Evolutionary conservation across 2,888 invertebrate genomes (phyloP).

Genomic region (Drosophila kambysellisi): DNA sequence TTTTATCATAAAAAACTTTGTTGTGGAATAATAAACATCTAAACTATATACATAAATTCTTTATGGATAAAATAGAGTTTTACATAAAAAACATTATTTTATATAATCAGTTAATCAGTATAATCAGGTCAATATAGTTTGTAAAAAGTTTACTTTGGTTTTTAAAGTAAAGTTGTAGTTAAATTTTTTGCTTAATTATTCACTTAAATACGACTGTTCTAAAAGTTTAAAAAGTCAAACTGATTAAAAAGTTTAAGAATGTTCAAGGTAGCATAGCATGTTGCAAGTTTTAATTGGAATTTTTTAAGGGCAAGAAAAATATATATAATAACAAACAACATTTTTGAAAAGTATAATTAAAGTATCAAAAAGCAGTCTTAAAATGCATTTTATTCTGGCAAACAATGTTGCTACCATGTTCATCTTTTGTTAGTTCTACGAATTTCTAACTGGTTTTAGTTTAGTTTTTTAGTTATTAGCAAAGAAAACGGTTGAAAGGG

Average conservation of each 20-base stretch:
- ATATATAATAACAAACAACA: not conserved
- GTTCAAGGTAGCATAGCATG: not conserved
- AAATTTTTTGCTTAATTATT: not conserved
- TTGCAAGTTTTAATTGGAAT: not conserved
- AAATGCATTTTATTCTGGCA: not conserved
- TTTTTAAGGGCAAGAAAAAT: not conserved
- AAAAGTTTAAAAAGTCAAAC: not conserved
- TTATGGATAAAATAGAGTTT: not conserved
- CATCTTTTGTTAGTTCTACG: slow-evolving; percentile 13
- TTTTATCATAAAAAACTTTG: not conserved
- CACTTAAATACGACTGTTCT: not conserved
- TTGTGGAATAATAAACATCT: not conserved
- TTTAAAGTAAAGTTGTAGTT: not conserved
- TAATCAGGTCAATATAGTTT: too few species aligned
- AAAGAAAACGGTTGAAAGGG: slow-evolving; percentile 30
- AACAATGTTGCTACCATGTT: not conserved
- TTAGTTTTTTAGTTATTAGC: slow-evolving; percentile 21
- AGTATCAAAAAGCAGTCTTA: not conserved
- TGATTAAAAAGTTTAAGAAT: not conserved
- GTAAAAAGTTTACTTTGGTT: not conserved
- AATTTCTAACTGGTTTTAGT: slow-evolving; percentile 52
- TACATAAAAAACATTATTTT: not conserved
- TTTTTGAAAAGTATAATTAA: not conserved
- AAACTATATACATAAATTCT: not conserved
- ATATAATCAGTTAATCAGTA: not conserved